These are phyloP conservation scores for Palythoa heliodiscus DNA, from an alignment of 92 coral and sea anemone genomes.

Conservation along the genomic window DNA sequence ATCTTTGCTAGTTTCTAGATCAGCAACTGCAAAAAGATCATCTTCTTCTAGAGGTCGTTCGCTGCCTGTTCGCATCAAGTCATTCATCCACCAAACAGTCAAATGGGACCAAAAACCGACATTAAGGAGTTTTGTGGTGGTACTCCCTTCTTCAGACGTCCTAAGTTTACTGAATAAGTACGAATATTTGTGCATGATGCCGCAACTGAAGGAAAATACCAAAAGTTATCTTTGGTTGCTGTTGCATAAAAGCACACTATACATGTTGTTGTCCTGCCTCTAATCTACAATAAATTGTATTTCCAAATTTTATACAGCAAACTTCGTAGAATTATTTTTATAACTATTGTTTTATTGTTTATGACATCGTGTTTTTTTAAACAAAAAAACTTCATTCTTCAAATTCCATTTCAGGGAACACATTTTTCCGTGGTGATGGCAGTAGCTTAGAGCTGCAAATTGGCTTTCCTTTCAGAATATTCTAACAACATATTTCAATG, in stretches of 20 bases:
- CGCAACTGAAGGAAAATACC: background rate
- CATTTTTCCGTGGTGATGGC: too few relatives aligned
- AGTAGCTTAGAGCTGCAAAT: too few relatives aligned
- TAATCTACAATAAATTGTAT: background rate
- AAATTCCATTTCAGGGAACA: too few relatives aligned
- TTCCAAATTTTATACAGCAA: too few relatives aligned
- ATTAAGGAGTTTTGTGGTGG: background rate
- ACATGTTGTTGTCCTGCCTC: background rate
- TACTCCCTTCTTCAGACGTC: background rate
- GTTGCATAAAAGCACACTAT: background rate
- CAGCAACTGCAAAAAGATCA: conserved; percentile 27
- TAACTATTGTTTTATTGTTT: too few relatives aligned
- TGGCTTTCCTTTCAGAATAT: too few relatives aligned
- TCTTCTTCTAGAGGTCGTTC: conserved; percentile 22
- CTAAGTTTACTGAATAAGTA: conserved; percentile 18
- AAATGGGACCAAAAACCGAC: conserved; percentile 35
- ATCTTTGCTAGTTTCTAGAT: conserved; percentile 3
- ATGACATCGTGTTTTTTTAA: too few relatives aligned
- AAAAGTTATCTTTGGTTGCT: background rate
- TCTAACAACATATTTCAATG: too few relatives aligned
- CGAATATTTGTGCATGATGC: background rate
- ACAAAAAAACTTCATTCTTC: too few relatives aligned
- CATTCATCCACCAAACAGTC: conserved; percentile 40
- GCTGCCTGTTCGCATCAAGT: conserved; percentile 17
- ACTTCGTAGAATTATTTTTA: too few relatives aligned